Evolutionary conservation across 2,888 invertebrate species (phyloP).

Genomic region (Hirtodrosophila histrioides): DNA sequence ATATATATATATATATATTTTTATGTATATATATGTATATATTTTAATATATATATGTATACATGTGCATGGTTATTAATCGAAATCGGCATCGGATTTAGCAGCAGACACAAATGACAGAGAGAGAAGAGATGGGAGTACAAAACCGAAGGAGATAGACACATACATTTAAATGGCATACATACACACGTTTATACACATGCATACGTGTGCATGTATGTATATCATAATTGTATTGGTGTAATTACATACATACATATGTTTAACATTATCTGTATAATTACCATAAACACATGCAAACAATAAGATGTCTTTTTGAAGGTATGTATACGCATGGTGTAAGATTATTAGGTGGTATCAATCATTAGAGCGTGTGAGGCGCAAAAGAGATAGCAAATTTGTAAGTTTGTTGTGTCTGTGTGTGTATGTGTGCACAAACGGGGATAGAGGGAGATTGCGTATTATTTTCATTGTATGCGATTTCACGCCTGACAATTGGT

Average conservation of each 20-base stretch:
- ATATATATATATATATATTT: conserved; percentile 6
- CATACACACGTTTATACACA: conserved; percentile 10
- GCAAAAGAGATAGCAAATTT: no score
- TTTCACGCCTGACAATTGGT: no score
- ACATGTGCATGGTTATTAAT: neutral
- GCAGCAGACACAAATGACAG: conserved; percentile 14
- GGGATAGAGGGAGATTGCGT: no score
- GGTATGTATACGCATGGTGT: neutral
- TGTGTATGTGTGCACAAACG: no score
- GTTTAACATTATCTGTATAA: conserved; percentile 19
- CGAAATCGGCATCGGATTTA: neutral
- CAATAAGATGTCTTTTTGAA: conserved; percentile 10
- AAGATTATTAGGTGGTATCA: no score
- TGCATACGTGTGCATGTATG: conserved; percentile 9
- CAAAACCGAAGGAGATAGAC: conserved; percentile 29
- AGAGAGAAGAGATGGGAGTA: conserved; percentile 2
- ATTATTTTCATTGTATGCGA: no score
- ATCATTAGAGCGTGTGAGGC: no score
- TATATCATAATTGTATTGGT: conserved; percentile 38
- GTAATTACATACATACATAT: conserved; percentile 29
- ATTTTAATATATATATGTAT: no score
- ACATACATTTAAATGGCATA: conserved; percentile 26
- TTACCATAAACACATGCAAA: conserved; percentile 22
- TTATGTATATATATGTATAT: no score
- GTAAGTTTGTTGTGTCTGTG: no score